phyloP scores from a whole-genome alignment of 2,888 invertebrate genomes.

The Patella pellucida region DNA sequence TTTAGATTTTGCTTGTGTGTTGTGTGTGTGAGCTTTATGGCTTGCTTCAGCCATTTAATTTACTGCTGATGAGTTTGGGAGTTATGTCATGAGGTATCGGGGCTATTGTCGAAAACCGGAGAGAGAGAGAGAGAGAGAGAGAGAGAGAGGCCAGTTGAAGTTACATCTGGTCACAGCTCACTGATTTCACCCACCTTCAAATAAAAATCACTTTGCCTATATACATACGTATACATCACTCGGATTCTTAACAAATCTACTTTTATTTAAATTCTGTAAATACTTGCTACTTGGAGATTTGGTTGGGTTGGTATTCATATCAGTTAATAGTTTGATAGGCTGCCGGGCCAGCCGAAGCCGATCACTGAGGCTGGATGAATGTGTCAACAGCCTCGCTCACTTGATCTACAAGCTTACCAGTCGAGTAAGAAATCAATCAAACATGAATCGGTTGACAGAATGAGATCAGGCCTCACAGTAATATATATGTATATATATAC shows the following conservation, averaged over 20 bases:
- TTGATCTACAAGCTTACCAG: conserved; percentile 5
- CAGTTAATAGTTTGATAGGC: conserved; percentile 8
- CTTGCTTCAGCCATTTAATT: too few relatives aligned
- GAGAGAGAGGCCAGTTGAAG: too few relatives aligned
- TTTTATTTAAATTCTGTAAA: conserved; percentile 1
- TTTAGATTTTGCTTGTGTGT: too few relatives aligned
- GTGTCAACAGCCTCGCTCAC: background rate
- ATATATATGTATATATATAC: background rate
- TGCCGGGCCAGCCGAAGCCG: too few relatives aligned
- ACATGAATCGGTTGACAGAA: conserved; percentile 33
- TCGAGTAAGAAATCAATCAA: conserved; percentile 49
- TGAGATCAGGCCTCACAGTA: conserved; percentile 27
- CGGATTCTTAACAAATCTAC: background rate
- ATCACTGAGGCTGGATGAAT: background rate
- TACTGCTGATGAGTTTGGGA: too few relatives aligned
- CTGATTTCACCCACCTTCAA: background rate
- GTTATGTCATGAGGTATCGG: too few relatives aligned
- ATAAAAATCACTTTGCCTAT: conserved; percentile 6
- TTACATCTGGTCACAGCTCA: background rate
- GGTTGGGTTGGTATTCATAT: background rate
- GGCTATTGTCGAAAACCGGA: too few relatives aligned
- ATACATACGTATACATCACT: too few relatives aligned
- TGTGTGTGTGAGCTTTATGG: too few relatives aligned
- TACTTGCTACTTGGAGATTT: background rate
- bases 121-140: too few relatives aligned